Evolutionary conservation across 2,113 vertebrate species (phyloP), one percentile per base, ranked within the genome.

Genomic region (Coturnix japonica): DNA sequence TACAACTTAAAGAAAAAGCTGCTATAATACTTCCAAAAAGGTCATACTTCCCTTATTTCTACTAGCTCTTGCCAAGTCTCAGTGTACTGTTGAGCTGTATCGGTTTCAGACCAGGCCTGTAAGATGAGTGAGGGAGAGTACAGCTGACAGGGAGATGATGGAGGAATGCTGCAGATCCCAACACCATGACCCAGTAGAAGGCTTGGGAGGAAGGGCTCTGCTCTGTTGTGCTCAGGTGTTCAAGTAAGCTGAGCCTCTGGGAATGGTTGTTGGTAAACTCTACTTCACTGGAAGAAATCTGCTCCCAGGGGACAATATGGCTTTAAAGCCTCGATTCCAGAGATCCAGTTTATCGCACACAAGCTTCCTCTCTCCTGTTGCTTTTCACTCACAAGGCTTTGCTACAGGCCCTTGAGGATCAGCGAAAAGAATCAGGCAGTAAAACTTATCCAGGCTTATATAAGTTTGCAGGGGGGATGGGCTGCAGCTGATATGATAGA

Each of bases 61-160:
- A 51, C 7, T 17, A 83, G n/a, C 11, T 37, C 47, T 10, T 10
- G 43, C 49, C 89, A 81, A 89, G 25, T 23, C 63, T 79, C 54
- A 69, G 39, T 6, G 21, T 49, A 39, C 35, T 79, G 61, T 23
- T 74, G 60, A 80, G 23, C 39, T 81, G 10, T 35, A 22, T 1
- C 88, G 87, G 43, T 54, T 72, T 74, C 3, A 5, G 63, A 61
- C 16, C n/a, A 65, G 53, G 17, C 13, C 35, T 56, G 43, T 15
- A 37, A 71, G 18, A 22, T 59, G 37, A 33, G 30, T 23, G 81
- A 75, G 37, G 43, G 53, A 51, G 22, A 39, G 22, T 0, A 0
- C 23, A 85, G 59, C 74, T 81, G 66, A 91, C 9, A 69, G 63
- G 5, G 39, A 65, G 35, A 43, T 9, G 70, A 30, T 35, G 2